A percentile compares a stretch with the other conserved stretches of the same genome.
Conservation (phyloP, 2,797 vertebrate genomes). For the Semotilus atromaculatus region DNA sequence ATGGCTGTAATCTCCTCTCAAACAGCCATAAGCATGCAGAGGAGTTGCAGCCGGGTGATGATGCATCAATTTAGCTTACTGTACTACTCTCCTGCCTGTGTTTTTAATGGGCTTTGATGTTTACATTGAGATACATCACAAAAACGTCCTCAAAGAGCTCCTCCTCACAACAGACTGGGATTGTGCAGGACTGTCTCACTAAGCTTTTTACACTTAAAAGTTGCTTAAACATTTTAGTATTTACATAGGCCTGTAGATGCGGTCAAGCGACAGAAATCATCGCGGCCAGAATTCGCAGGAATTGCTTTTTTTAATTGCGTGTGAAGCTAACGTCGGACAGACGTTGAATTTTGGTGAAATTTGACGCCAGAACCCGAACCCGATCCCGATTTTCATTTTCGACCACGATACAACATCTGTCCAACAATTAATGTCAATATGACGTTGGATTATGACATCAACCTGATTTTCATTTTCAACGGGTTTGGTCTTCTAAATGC, state of each 20-base stretch:
- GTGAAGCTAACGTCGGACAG: too few relatives aligned
- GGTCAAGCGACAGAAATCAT: neutral
- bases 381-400: too few relatives aligned
- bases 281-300: neutral
- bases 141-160: constrained; percentile 56
- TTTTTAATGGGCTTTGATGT: constrained; percentile 79
- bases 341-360: too few relatives aligned
- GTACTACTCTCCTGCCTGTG: constrained; percentile 51
- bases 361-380: too few relatives aligned
- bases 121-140: constrained; percentile 73
- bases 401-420: too few relatives aligned
- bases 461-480: too few relatives aligned
- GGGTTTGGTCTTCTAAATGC: too few relatives aligned
- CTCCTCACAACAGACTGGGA: neutral
- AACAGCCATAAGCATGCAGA: constrained; percentile 64
- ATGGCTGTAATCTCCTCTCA: constrained; percentile 75
- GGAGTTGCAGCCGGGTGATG: constrained; percentile 68
- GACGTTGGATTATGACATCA: too few relatives aligned
- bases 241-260: neutral
- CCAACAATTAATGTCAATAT: too few relatives aligned
- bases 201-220: neutral
- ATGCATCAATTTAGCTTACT: constrained; percentile 73
- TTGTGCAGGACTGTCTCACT: neutral
- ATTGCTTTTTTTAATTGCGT: neutral
- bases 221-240: neutral